Conservation (phyloP, 53 echinoderm and acorn worm species). For the Mesocentrotus franciscanus region DNA sequence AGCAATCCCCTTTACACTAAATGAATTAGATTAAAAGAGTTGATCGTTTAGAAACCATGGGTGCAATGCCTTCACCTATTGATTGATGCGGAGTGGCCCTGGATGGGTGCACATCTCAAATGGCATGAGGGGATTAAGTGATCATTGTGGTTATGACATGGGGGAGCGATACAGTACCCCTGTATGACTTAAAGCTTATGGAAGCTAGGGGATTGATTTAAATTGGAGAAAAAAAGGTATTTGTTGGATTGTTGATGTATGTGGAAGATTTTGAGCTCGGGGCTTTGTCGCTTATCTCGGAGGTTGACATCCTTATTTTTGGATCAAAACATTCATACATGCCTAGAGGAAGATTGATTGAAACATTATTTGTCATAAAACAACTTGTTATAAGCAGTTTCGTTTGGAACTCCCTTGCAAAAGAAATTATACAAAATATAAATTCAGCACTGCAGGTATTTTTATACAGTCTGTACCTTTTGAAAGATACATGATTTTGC, state of each 20-base stretch:
- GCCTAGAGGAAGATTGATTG: not conserved
- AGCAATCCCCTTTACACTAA: not conserved
- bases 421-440: too few species aligned
- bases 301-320: not conserved
- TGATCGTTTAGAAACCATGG: conserved; percentile 44
- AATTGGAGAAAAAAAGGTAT: not conserved
- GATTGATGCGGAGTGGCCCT: not conserved
- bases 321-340: not conserved
- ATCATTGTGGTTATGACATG: conserved; percentile 9
- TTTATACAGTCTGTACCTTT: too few species aligned
- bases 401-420: too few species aligned
- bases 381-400: too few species aligned
- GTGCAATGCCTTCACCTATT: conserved; percentile 35
- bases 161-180: not conserved
- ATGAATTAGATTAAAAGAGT: conserved; percentile 44
- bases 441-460: too few species aligned
- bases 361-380: too few species aligned
- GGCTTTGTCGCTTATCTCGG: not conserved
- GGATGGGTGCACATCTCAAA: conserved; percentile 32
- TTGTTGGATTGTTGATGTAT: not conserved
- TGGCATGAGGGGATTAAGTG: not conserved
- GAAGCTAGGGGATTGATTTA: not conserved
- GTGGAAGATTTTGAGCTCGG: not conserved
- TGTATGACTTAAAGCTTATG: not conserved
- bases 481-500: too few species aligned